phyloP scores from a whole-genome alignment of 2,888 invertebrate genomes.

The Leptothorax acervorum region DNA sequence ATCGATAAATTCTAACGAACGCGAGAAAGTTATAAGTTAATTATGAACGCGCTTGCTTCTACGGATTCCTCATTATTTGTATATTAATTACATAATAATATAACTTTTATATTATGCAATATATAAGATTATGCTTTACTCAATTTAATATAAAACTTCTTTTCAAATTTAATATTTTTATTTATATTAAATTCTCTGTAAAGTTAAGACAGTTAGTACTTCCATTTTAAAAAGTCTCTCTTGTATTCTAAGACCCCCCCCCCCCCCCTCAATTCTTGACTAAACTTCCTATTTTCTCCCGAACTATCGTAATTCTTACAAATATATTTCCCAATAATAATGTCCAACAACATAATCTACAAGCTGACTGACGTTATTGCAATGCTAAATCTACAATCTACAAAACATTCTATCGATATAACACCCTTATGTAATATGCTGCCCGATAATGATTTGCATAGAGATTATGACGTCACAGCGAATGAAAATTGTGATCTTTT shows the following conservation, averaged over 20 bases:
- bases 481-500: background rate
- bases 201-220: background rate
- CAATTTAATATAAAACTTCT: background rate
- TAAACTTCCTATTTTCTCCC: background rate
- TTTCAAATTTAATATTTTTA: constrained; percentile 3
- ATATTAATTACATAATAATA: background rate
- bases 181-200: background rate
- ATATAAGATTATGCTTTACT: background rate
- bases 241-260: background rate
- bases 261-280: background rate
- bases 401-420: background rate
- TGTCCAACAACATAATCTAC: background rate
- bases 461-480: constrained; percentile 8
- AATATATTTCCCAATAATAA: background rate
- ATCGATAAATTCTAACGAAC: background rate
- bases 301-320: background rate
- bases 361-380: background rate
- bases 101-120: background rate
- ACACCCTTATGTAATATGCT: background rate
- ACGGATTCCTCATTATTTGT: background rate
- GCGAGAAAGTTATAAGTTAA: background rate
- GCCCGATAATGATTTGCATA: background rate
- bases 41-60: background rate
- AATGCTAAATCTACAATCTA: background rate
- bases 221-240: background rate